A percentile compares a stretch with the other conserved stretches of the same genome.
Conservation (phyloP, 1,140 invertebrate species). For the Thalassaphorura encarpata region DNA sequence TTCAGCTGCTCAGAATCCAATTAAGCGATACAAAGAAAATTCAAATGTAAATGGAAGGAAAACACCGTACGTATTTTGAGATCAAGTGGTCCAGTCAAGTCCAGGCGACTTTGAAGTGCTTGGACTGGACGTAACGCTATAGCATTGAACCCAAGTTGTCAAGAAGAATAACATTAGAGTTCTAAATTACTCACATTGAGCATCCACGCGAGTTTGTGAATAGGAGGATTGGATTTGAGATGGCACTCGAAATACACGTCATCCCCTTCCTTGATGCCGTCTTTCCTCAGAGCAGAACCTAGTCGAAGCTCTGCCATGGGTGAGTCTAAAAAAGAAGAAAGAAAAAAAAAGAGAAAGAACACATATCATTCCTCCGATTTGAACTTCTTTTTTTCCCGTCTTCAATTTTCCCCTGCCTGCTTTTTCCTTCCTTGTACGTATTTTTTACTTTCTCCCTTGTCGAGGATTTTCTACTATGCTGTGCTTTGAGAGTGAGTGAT, state of each 20-base stretch:
- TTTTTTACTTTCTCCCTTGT: too few species aligned
- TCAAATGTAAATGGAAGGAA: neutral
- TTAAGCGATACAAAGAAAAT: neutral
- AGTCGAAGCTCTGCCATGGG: constrained; percentile 40
- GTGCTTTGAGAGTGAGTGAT: too few species aligned
- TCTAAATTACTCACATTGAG: constrained; percentile 37
- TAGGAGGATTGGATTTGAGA: constrained; percentile 40
- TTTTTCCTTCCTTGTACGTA: too few species aligned
- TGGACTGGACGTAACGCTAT: neutral
- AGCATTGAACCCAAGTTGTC: neutral
- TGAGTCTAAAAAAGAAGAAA: constrained; percentile 37
- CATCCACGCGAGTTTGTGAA: constrained; percentile 42
- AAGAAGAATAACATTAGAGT: constrained; percentile 6
- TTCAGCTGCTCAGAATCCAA: neutral
- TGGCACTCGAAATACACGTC: constrained; percentile 47
- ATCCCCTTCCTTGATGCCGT: constrained; percentile 43
- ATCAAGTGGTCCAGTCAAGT: neutral
- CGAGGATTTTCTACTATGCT: too few species aligned
- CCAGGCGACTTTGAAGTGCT: neutral
- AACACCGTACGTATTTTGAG: too few species aligned
- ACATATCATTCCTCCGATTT: neutral
- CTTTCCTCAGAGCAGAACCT: constrained; percentile 40
- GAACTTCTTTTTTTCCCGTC: neutral
- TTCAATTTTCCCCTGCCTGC: neutral
- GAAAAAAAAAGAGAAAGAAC: neutral